Conservation (phyloP, 1,140 invertebrate genomes). For the Rhynchophorus ferrugineus region DNA sequence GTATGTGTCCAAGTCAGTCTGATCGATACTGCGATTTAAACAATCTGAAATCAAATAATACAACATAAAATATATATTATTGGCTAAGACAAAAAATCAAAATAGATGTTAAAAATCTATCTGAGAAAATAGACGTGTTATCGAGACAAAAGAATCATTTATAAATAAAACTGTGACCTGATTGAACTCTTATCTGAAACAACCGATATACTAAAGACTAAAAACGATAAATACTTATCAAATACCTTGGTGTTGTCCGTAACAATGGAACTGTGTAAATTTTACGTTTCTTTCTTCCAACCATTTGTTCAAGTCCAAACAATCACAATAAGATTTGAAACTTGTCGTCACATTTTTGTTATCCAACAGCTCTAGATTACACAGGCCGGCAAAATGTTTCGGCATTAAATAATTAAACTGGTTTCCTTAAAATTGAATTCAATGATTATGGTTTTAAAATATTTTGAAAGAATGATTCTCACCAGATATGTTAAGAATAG, state of each 20-base stretch:
- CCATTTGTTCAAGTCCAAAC: slow-evolving; percentile 30
- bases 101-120: not conserved
- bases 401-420: slow-evolving; percentile 13
- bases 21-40: not conserved
- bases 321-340: slow-evolving; percentile 26
- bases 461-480: not conserved
- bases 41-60: slow-evolving; percentile 13
- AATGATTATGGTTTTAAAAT: not conserved
- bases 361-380: slow-evolving; percentile 25
- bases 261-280: slow-evolving; percentile 26
- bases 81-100: not conserved
- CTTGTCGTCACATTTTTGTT: slow-evolving; percentile 25
- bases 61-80: not conserved
- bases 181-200: not conserved
- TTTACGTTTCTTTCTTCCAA: slow-evolving; percentile 21
- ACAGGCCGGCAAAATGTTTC: slow-evolving; percentile 29
- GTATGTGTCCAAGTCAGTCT: slow-evolving; percentile 1
- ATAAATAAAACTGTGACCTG: too few relatives aligned
- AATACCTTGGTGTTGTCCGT: slow-evolving; percentile 19
- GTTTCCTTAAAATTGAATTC: slow-evolving; percentile 4
- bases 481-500: slow-evolving; percentile 27
- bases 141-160: too few relatives aligned
- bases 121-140: too few relatives aligned
- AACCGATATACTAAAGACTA: not conserved
- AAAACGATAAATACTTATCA: slow-evolving; percentile 3